Base-by-base conservation (phyloP, 2,797 vertebrate species). In the Bovichtus variegatus region DNA sequence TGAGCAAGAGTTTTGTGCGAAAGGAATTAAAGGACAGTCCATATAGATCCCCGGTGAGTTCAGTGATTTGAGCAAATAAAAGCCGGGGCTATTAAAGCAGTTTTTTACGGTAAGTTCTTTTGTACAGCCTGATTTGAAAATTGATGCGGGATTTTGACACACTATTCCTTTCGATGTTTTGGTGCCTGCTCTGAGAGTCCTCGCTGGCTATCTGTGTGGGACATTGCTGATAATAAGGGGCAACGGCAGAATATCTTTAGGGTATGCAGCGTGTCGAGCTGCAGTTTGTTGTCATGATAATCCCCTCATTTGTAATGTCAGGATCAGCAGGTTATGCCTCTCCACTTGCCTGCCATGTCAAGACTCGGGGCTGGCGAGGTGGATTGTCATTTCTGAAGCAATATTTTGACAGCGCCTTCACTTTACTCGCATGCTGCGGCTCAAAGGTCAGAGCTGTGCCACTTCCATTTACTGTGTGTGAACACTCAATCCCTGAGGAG, bases 361-460 rank as follows among this genome's bases (percentile, higher is more conserved):
- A 92, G 92, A 83, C 93, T 91, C 63, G 93, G 91, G 92, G 90
- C 92, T 81, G 88, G 92, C 71, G 83, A 92, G 93, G 92, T 92
- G 92, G 93, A 94, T 94, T 95, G 94, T 95, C 95, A 94, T 96
- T 94, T 95, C 93, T 95, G 91, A 93, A 94, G 93, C 93, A 94
- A 93, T 93, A 94, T 94, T 95, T 94, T 96, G 94, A 95, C 94
- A 95, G 94, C 85, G 89, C 88, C 90, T 93, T 92, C 91, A 90
- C 90, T 94, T 89, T 90, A 76, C 90, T 91, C 82, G 86, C 89
- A 85, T 76, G 86, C 90, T 78, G 87, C 74, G 34, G 92, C 92
- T 93, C 93, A 94, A 94, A 95, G 94, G 94, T 95, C 94, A 94
- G 89, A 93, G 88, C 88, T 81, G 86, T 93, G 93, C 91, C 91